Percentiles rank a stretch among this genome's conserved stretches.
Evolutionary conservation across 2,888 invertebrate genomes (phyloP).

Genomic region (Dolomedes plantarius): DNA sequence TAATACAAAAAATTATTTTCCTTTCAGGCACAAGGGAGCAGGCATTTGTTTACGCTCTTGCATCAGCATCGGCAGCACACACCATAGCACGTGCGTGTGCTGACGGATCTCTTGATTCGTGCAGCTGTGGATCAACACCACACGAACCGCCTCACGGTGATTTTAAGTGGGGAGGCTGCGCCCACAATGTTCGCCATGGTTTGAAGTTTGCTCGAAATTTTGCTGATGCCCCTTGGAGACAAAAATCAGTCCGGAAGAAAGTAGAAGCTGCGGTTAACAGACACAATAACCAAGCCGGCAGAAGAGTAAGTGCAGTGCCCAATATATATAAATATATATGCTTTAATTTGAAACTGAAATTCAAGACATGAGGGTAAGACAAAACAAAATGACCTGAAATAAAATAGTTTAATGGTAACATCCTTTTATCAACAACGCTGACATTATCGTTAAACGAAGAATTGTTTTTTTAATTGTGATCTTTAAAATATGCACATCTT

Average conservation of each 20-base stretch:
- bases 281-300: slow-evolving; percentile 97
- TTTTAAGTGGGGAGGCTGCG: slow-evolving; percentile 97
- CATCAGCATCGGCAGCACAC: slow-evolving; percentile 95
- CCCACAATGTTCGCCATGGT: slow-evolving; percentile 96
- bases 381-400: no score
- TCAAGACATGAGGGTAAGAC: neutral
- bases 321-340: no score
- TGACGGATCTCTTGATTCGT: slow-evolving; percentile 88
- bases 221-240: slow-evolving; percentile 86
- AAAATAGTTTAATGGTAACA: no score
- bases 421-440: no score
- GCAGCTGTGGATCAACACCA: slow-evolving; percentile 87
- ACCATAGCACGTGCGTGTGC: slow-evolving; percentile 95
- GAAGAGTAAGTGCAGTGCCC: slow-evolving; percentile 85
- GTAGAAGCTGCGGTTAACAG: slow-evolving; percentile 85
- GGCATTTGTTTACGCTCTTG: slow-evolving; percentile 96
- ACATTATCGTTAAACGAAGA: no score
- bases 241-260: slow-evolving; percentile 61
- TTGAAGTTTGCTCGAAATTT: slow-evolving; percentile 95
- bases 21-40: slow-evolving; percentile 90
- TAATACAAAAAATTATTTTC: no score
- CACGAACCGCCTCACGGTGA: slow-evolving; percentile 82
- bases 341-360: no score
- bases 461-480: no score
- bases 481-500: no score